Evolutionary conservation across 2,888 invertebrate genomes (phyloP).

Genomic region (Platycnemis pennipes): DNA sequence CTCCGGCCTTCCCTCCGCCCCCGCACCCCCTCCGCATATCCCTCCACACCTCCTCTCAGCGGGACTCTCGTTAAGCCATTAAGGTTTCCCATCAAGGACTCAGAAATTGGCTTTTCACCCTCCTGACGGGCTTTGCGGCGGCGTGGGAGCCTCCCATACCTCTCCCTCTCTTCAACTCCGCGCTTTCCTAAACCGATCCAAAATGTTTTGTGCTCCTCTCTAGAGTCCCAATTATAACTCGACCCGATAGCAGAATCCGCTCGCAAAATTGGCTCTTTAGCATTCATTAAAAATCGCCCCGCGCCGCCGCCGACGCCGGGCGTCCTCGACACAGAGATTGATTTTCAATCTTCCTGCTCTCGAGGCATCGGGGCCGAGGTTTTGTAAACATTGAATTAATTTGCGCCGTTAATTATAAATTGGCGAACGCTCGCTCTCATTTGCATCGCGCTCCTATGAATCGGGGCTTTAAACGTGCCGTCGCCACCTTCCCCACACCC

Average conservation of each 20-base stretch:
- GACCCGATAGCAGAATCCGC: slow-evolving; percentile 47
- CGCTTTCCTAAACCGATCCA: slow-evolving; percentile 59
- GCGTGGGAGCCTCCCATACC: not conserved
- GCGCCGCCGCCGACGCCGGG: not conserved
- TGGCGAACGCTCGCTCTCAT: slow-evolving; percentile 20
- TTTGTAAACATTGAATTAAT: slow-evolving; percentile 44
- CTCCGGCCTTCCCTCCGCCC: not conserved
- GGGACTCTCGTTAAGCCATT: slow-evolving; percentile 57
- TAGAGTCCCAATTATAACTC: slow-evolving; percentile 60
- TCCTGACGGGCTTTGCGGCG: slow-evolving; percentile 52
- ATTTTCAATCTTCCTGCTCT: slow-evolving; percentile 19
- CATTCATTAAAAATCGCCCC: slow-evolving; percentile 59
- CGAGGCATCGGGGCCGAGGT: slow-evolving; percentile 6
- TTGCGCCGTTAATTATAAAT: slow-evolving; percentile 39
- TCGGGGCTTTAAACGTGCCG: not conserved
- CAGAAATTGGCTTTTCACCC: slow-evolving; percentile 61
- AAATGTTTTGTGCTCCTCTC: slow-evolving; percentile 48
- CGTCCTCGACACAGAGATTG: not conserved
- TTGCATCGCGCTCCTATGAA: not conserved
- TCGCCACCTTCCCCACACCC: not conserved
- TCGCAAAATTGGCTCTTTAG: slow-evolving; percentile 52
- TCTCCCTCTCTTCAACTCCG: not conserved
- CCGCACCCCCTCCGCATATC: not conserved
- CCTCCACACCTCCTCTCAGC: slow-evolving; percentile 33
- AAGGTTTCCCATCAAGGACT: slow-evolving; percentile 64